phyloP scores from a whole-genome alignment of 2,888 invertebrate species.

The Metopia argyrocephala region DNA sequence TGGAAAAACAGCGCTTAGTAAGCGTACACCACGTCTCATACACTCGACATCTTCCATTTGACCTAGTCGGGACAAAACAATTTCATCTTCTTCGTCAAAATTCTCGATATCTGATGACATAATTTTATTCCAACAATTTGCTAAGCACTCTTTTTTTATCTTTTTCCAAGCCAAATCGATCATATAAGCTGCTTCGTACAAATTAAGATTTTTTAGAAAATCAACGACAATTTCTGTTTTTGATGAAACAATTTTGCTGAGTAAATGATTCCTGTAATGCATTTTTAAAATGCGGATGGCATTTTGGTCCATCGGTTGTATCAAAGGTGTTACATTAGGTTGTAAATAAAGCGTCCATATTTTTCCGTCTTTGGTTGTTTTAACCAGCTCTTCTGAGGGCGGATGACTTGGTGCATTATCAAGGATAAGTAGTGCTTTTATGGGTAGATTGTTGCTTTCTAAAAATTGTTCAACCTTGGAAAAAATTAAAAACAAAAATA shows the following conservation, averaged over 20 bases:
- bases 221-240: too few species aligned
- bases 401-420: slow-evolving; percentile 41
- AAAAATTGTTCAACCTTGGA: slow-evolving; percentile 21
- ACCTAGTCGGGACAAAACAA: slow-evolving; percentile 32
- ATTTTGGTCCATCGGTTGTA: slow-evolving; percentile 57
- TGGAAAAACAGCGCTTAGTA: slow-evolving; percentile 21
- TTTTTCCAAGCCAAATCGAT: slow-evolving; percentile 46
- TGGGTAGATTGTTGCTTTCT: slow-evolving; percentile 23
- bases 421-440: slow-evolving; percentile 27
- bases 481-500: slow-evolving; percentile 21
- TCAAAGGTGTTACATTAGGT: slow-evolving; percentile 45
- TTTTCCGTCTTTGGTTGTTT: slow-evolving; percentile 46
- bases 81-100: slow-evolving; percentile 48
- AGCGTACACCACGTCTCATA: slow-evolving; percentile 29
- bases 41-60: slow-evolving; percentile 27
- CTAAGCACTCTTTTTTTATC: slow-evolving; percentile 40
- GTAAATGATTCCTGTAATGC: slow-evolving; percentile 47
- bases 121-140: slow-evolving; percentile 48
- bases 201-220: slow-evolving; percentile 37
- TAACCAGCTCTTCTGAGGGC: slow-evolving; percentile 23
- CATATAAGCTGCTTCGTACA: slow-evolving; percentile 44
- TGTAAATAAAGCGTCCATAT: slow-evolving; percentile 49
- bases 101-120: slow-evolving; percentile 26
- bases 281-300: slow-evolving; percentile 44
- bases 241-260: slow-evolving; percentile 43